phyloP scores from a whole-genome alignment of 2,113 vertebrate genomes.

The Tychaedon coryphoeus region DNA sequence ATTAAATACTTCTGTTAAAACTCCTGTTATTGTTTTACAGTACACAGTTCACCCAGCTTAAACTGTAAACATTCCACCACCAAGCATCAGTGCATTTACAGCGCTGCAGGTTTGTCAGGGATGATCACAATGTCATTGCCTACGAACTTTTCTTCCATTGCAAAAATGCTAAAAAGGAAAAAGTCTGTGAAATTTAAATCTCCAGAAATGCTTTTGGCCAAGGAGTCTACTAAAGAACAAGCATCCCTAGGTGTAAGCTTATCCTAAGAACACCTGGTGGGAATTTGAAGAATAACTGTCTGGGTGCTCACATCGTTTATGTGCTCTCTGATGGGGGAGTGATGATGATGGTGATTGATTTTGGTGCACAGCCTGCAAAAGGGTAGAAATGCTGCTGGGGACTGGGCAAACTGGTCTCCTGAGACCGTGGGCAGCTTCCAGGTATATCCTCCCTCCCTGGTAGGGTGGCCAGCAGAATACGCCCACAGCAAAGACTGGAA shows the following conservation, averaged over 20 bases:
- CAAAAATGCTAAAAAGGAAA: background rate
- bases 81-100: background rate
- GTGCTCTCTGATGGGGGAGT: background rate
- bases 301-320: background rate
- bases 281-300: background rate
- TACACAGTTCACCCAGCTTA: background rate
- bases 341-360: background rate
- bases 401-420: background rate
- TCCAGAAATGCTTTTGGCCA: background rate
- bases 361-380: background rate
- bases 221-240: background rate
- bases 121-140: background rate
- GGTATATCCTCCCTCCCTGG: fast-evolving
- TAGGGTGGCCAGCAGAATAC: background rate
- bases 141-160: background rate
- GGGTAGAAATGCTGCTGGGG: background rate
- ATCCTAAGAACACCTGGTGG: background rate
- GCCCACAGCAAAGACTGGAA: fast-evolving
- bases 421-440: background rate
- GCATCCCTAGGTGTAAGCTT: background rate
- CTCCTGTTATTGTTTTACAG: background rate
- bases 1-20: background rate
- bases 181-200: background rate
- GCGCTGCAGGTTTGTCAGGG: background rate
- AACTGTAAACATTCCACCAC: background rate